Evolutionary conservation across 2,113 vertebrate species (phyloP), one percentile per base, ranked within the genome.

Genomic region (Todiramphus chloris): DNA sequence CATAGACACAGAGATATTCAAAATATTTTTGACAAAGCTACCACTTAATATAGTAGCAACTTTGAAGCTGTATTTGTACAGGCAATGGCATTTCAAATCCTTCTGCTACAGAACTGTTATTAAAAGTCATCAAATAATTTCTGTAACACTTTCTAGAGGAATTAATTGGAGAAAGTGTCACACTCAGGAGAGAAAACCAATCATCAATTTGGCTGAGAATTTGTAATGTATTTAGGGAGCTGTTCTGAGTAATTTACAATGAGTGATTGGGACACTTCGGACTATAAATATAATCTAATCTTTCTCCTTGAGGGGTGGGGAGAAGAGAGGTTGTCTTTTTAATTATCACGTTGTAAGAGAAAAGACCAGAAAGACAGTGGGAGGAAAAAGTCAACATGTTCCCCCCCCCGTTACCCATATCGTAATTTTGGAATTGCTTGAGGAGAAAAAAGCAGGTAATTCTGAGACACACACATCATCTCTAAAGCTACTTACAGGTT

Each of bases 161-260:
- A 87, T 67, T 89, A 96, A 94, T 73, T 87, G 89, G 64, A 92
- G 81, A 83, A 93, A 93, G 53, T 90, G 72, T 92, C 88, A 82
- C 83, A 70, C 72, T 91, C 72, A 74, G 75, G 91, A 95, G 82
- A 93, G 55, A 90, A 95, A 94, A 91, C 30, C 66, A 78, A 94
- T 86, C 84, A 82, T 70, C 77, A 91, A 83, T 78, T 89, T 89
- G 87, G 77, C 70, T 93, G 81, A 96, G 93, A 96, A 93, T 91
- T 27, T 84, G 69, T 91, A 83, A 89, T 69, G 87, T 82, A 96
- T 93, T 95, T 86, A 94, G 94, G 94, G 88, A 95, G 92, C 72
- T 90, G 74, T 80, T 90, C 85, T 58, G 67, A 86, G 88, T 73
- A 96, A 90, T 94, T 93, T 95, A 91, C 91, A 95, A 72, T 70